A percentile compares a stretch with the other conserved stretches of the same genome.
phyloP scores from a whole-genome alignment of 35 echinoderm and acorn worm genomes.

The Ophioderma brevispina region DNA sequence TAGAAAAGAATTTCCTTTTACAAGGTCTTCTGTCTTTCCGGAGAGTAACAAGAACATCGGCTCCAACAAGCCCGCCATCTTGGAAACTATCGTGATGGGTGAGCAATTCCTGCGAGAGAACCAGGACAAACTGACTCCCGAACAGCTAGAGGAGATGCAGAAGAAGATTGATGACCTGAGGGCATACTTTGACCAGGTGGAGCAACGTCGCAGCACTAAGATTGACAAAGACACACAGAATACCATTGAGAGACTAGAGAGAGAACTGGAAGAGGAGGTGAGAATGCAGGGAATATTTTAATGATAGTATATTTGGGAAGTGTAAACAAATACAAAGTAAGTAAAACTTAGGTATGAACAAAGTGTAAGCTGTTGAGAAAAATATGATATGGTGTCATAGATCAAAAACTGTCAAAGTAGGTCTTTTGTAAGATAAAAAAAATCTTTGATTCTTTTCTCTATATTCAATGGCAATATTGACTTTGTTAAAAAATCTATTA shows the following conservation, averaged over 20 bases:
- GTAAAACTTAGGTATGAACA: no score
- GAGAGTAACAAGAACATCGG: conserved; percentile 81
- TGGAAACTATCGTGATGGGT: conserved; percentile 85
- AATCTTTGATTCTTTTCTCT: no score
- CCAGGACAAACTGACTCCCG: conserved; percentile 60
- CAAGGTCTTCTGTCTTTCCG: no score
- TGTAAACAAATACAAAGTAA: no score
- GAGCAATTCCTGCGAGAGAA: conserved; percentile 96
- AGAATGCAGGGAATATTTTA: no score
- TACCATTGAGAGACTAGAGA: conserved; percentile 76
- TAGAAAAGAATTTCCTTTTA: no score
- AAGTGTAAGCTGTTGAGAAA: background rate
- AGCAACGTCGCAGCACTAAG: conserved; percentile 43
- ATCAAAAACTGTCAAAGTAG: background rate
- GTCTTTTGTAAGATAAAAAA: no score
- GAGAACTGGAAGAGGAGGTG: conserved; percentile 84
- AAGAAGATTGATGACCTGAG: conserved; percentile 89
- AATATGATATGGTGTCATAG: background rate
- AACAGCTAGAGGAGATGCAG: conserved; percentile 86
- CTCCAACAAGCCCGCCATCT: conserved; percentile 79
- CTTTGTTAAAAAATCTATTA: no score
- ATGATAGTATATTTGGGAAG: no score
- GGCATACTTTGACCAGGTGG: conserved; percentile 80
- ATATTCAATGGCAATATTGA: no score
- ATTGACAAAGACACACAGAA: conserved; percentile 81